Conservation (phyloP, 1,140 invertebrate genomes). For the Listronotus oregonensis region DNA sequence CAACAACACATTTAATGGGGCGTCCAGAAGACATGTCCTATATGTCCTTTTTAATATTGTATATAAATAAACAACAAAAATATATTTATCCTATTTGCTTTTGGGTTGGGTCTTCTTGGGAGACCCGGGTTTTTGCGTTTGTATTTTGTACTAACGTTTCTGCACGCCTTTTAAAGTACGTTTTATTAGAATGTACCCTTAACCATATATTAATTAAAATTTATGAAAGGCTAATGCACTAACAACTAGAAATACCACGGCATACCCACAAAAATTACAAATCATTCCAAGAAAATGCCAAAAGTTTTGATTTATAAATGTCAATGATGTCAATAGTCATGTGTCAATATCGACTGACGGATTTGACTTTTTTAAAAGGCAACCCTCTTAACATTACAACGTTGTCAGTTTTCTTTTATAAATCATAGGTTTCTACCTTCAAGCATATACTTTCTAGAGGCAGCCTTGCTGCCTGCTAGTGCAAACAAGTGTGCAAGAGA, state of each 20-base stretch:
- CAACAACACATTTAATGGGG: slow-evolving; percentile 97
- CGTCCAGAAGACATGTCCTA: slow-evolving; percentile 75
- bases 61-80: too few species aligned
- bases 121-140: slow-evolving; percentile 1
- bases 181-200: not conserved
- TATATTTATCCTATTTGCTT: not conserved
- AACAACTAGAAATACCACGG: slow-evolving; percentile 5
- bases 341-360: not conserved
- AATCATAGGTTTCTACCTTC: too few species aligned
- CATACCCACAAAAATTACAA: slow-evolving; percentile 17
- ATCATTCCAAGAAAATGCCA: slow-evolving; percentile 10
- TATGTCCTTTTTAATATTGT: too few species aligned
- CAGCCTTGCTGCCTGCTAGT: too few species aligned
- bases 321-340: not conserved
- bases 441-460: too few species aligned
- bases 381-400: too few species aligned
- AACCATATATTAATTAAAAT: not conserved
- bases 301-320: not conserved
- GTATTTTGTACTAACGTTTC: not conserved
- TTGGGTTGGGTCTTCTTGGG: slow-evolving; percentile 7
- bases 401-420: too few species aligned
- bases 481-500: too few species aligned
- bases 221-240: not conserved
- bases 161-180: not conserved
- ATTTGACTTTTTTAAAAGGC: not conserved